phyloP scores from a whole-genome alignment of 2,797 vertebrate genomes.

The Trematomus bernacchii region DNA sequence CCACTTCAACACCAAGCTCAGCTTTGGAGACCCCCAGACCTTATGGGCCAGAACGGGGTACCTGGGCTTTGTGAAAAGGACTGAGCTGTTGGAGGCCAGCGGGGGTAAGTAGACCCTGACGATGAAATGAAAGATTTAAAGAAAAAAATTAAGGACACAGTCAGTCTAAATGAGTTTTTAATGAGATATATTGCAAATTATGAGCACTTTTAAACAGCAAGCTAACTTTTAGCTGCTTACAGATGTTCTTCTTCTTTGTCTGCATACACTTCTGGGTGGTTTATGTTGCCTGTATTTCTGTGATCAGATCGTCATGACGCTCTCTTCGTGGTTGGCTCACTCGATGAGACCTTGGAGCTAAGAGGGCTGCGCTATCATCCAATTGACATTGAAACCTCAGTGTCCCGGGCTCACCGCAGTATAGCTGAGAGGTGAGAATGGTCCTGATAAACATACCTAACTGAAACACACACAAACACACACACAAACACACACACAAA shows the following conservation, averaged over 20 bases:
- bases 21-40: slow-evolving; percentile 96
- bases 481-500: no score
- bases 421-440: slow-evolving; percentile 94
- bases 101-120: slow-evolving; percentile 86
- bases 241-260: background rate
- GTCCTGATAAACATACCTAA: background rate
- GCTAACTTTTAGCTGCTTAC: background rate
- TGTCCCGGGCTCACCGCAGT: slow-evolving; percentile 95
- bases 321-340: slow-evolving; percentile 94
- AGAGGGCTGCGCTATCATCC: slow-evolving; percentile 97
- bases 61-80: slow-evolving; percentile 96
- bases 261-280: background rate
- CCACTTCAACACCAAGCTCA: slow-evolving; percentile 98
- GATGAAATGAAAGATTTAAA: background rate
- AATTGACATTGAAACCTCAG: slow-evolving; percentile 96
- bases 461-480: no score
- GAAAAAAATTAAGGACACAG: background rate
- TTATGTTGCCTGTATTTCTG: slow-evolving; percentile 29
- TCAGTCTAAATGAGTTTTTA: background rate
- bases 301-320: slow-evolving; percentile 96
- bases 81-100: slow-evolving; percentile 94
- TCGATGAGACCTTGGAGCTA: slow-evolving; percentile 97
- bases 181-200: background rate
- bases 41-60: slow-evolving; percentile 97
- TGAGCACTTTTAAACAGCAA: background rate